Conservation (phyloP, 1,140 invertebrate genomes). For the Homalodisca vitripennis region DNA sequence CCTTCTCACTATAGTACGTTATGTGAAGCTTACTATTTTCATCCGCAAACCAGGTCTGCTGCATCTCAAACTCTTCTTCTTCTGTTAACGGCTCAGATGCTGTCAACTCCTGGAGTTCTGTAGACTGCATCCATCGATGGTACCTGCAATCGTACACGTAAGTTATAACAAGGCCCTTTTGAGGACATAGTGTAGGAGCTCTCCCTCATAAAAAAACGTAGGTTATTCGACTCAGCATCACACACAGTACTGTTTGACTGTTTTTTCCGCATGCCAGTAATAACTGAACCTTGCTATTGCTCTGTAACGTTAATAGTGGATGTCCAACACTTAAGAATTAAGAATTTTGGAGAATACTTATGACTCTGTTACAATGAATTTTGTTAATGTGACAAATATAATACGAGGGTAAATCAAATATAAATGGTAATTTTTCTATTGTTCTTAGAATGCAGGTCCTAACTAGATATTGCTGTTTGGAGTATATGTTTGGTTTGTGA, state of each 20-base stretch:
- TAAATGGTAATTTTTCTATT: too few relatives aligned
- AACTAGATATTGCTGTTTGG: too few relatives aligned
- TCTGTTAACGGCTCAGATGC: constrained; percentile 84
- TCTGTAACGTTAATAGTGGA: not conserved
- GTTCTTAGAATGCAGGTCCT: too few relatives aligned
- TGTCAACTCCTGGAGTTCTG: constrained; percentile 77
- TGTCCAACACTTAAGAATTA: not conserved
- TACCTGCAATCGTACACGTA: constrained; percentile 58
- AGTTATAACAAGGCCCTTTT: constrained; percentile 25
- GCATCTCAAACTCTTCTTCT: constrained; percentile 89
- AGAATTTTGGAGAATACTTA: too few relatives aligned
- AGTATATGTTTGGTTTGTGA: too few relatives aligned
- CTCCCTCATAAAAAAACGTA: constrained; percentile 14
- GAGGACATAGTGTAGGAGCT: constrained; percentile 21
- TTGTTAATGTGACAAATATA: too few relatives aligned
- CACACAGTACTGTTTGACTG: not conserved
- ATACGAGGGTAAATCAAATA: too few relatives aligned
- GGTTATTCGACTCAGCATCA: constrained; percentile 32
- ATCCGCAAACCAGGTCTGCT: constrained; percentile 81
- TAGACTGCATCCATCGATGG: constrained; percentile 90
- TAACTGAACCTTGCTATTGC: not conserved
- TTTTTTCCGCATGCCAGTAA: not conserved
- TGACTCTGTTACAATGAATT: too few relatives aligned
- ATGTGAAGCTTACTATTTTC: constrained; percentile 80
- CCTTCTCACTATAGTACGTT: too few relatives aligned